Conservation (phyloP, 2,888 invertebrate genomes). For the Drymonia ruficornis region DNA sequence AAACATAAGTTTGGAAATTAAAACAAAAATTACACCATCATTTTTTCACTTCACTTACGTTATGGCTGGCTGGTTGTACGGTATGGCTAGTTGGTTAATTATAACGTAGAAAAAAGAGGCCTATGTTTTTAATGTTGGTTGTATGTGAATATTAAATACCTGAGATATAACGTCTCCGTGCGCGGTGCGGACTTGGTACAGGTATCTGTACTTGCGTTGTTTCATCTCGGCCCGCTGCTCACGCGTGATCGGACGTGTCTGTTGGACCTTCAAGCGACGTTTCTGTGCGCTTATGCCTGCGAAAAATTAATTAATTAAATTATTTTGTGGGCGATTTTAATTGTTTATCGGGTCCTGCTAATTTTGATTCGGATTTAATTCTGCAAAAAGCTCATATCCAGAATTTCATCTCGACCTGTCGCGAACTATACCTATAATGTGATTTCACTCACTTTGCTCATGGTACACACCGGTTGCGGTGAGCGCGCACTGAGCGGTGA, state of each 20-base stretch:
- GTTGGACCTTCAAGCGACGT: slow-evolving; percentile 68
- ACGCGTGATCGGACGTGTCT: slow-evolving; percentile 84
- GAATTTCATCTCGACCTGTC: no score
- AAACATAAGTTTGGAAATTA: no score
- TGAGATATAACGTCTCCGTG: slow-evolving; percentile 96
- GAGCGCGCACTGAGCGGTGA: slow-evolving; percentile 88
- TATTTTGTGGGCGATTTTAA: no score
- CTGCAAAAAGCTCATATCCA: no score
- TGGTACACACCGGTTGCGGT: slow-evolving; percentile 88
- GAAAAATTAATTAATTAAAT: slow-evolving; percentile 7
- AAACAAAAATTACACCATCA: no score
- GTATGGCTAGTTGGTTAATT: no score
- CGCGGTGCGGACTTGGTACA: slow-evolving; percentile 95
- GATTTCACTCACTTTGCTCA: slow-evolving; percentile 81
- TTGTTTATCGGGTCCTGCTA: no score
- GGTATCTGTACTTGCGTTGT: slow-evolving; percentile 93
- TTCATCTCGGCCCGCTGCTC: slow-evolving; percentile 92
- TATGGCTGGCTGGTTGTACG: no score
- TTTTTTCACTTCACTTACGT: no score
- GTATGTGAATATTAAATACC: slow-evolving; percentile 67
- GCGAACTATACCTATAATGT: not conserved
- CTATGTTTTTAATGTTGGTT: not conserved
- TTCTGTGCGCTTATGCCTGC: slow-evolving; percentile 76
- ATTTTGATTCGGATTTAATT: no score
- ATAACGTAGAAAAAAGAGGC: no score